A percentile compares a stretch with the other conserved stretches of the same genome.
phyloP scores from a whole-genome alignment of 2,113 vertebrate species.

The Neogale vison region DNA sequence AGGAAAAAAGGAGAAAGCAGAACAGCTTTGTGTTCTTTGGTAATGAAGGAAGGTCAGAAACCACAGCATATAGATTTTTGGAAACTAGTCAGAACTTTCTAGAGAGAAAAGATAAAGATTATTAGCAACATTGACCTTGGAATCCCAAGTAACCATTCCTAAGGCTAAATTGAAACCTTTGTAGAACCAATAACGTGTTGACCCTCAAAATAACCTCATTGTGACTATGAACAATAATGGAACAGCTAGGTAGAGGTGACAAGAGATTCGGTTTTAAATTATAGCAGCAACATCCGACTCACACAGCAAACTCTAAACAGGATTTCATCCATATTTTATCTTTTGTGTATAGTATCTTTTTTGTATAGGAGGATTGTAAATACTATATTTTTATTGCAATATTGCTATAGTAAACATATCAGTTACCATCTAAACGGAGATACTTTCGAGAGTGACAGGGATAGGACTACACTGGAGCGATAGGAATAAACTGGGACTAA shows the following conservation, averaged over 20 bases:
- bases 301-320: slow-evolving; percentile 45
- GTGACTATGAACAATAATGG: not conserved
- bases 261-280: slow-evolving; percentile 24
- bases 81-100: not conserved
- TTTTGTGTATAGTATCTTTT: slow-evolving; percentile 29
- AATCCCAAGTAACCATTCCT: not conserved
- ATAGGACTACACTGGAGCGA: not conserved
- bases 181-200: slow-evolving; percentile 27
- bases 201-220: not conserved
- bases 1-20: slow-evolving; percentile 40
- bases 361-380: slow-evolving; percentile 65
- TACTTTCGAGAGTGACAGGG: not conserved
- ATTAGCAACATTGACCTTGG: slow-evolving; percentile 36
- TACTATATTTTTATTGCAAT: slow-evolving; percentile 58
- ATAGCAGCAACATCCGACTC: slow-evolving; percentile 55
- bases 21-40: not conserved
- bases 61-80: not conserved
- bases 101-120: slow-evolving; percentile 49
- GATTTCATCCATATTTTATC: not conserved
- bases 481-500: not conserved
- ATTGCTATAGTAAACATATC: not conserved
- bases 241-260: slow-evolving; percentile 12
- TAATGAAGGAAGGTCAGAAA: slow-evolving; percentile 44
- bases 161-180: not conserved
- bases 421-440: not conserved